Base-by-base conservation (phyloP, 2,888 invertebrate species). In the Thelaira solivaga region DNA sequence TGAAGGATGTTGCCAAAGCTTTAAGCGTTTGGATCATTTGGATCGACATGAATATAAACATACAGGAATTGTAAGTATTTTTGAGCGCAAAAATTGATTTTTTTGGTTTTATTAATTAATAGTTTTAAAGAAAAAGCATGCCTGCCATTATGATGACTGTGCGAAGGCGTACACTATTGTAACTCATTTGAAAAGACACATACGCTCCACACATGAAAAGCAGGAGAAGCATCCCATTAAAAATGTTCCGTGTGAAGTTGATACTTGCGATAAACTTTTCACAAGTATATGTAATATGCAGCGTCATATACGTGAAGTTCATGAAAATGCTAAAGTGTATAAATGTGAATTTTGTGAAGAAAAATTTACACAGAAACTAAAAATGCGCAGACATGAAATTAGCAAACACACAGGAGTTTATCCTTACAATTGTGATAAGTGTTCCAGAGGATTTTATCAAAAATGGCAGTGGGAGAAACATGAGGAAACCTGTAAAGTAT, bases 131-230 rank as follows among this genome's bases (percentile, higher is more conserved):
- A 92, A 90, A 87, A 91, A 91, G 6, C 92, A 91, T 83, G 87
- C 88, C 22, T 94, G 94, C 81, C 83, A 86, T 11, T 89, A 90
- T 82, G 88, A 90, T n/a, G 90, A 90, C 36, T 94, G 94, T 81
- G 82, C 83, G 4, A 93, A 93, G 84, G 88, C 90, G 1, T 94
- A 93, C 76, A 90, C 91, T 2, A 92, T 90, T 81, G 89, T 91
- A 69, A 91, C 91, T 8, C 93, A 93, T 83, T 86, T 93, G 57
- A 91, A 91, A 83, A 90, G 93, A 0, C 93, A 93, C 81, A 82
- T 90, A 49, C 89, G 90, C 49, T 90, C 85, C 59, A 89, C 86
- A 2, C 92, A 91, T 82, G 89, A 89, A 80, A 86, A 88, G 4
- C 31, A 39, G 2, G 75, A 78, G 0, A 65, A 62, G 18, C 61